These are phyloP conservation scores for Chrysopa pallens DNA, from an alignment of 1,140 invertebrate species.

Conservation along the genomic window DNA sequence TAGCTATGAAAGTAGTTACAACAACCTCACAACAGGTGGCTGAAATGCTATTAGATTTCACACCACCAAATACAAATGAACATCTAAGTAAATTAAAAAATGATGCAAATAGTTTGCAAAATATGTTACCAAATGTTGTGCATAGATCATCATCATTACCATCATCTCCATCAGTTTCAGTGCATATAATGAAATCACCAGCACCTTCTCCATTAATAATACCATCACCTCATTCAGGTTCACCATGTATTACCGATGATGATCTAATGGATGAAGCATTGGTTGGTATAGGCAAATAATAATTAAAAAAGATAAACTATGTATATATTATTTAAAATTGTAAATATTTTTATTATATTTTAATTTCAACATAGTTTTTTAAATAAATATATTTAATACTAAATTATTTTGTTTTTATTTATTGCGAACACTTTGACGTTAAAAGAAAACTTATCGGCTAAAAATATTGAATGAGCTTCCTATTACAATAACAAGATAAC, in stretches of 20 bases:
- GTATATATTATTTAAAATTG: too few relatives aligned
- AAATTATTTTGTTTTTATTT: too few relatives aligned
- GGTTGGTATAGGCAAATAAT: conserved; percentile 48
- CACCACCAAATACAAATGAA: conserved; percentile 22
- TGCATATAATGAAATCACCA: conserved; percentile 63
- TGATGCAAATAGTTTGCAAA: conserved; percentile 24
- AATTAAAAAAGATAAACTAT: neutral
- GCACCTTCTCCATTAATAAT: conserved; percentile 47
- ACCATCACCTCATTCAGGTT: conserved; percentile 53
- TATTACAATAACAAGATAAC: too few relatives aligned
- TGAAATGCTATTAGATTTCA: conserved; percentile 43
- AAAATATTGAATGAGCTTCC: too few relatives aligned
- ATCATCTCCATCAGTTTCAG: conserved; percentile 46
- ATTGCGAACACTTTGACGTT: too few relatives aligned
- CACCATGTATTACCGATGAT: conserved; percentile 70
- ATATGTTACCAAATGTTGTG: conserved; percentile 30
- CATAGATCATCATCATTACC: conserved; percentile 30
- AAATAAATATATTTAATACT: too few relatives aligned
- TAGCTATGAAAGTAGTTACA: conserved; percentile 5
- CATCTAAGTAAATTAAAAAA: conserved; percentile 11
- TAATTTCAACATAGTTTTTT: too few relatives aligned
- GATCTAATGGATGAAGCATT: conserved; percentile 78
- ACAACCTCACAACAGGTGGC: conserved; percentile 34
- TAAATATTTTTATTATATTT: too few relatives aligned
- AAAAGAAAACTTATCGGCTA: too few relatives aligned